Conservation (phyloP, 2,888 invertebrate genomes). For the Dryomyza anilis region DNA sequence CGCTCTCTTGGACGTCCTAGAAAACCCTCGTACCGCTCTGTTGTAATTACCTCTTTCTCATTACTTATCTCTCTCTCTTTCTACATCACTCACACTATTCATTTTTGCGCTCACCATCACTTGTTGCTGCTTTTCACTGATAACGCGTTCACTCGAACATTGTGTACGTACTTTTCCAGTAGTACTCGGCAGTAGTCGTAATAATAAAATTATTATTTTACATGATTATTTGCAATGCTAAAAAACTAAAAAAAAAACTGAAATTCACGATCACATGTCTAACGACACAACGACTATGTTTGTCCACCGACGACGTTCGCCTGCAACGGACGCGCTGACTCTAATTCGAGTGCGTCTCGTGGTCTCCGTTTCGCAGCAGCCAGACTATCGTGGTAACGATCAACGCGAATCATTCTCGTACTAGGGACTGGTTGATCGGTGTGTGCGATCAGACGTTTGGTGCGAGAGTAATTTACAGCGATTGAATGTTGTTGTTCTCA, state of each 20-base stretch:
- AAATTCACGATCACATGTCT: conserved; percentile 5
- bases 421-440: too few relatives aligned
- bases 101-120: not conserved
- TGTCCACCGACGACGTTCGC: conserved; percentile 5
- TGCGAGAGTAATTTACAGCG: too few relatives aligned
- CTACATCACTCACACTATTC: not conserved
- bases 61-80: not conserved
- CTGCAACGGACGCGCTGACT: too few relatives aligned
- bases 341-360: too few relatives aligned
- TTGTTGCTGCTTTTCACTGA: conserved; percentile 1
- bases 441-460: too few relatives aligned
- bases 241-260: not conserved
- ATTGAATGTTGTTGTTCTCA: too few relatives aligned
- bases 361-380: too few relatives aligned
- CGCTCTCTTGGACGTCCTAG: too few relatives aligned
- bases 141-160: not conserved
- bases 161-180: too few relatives aligned
- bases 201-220: conserved; percentile 5
- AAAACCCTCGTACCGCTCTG: not conserved
- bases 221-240: conserved; percentile 4
- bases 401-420: too few relatives aligned
- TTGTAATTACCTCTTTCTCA: not conserved
- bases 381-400: too few relatives aligned
- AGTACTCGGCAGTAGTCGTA: not conserved
- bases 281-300: too few relatives aligned